Base-by-base conservation (phyloP, 2,888 invertebrate genomes). In the Drosophila hamatofila region DNA sequence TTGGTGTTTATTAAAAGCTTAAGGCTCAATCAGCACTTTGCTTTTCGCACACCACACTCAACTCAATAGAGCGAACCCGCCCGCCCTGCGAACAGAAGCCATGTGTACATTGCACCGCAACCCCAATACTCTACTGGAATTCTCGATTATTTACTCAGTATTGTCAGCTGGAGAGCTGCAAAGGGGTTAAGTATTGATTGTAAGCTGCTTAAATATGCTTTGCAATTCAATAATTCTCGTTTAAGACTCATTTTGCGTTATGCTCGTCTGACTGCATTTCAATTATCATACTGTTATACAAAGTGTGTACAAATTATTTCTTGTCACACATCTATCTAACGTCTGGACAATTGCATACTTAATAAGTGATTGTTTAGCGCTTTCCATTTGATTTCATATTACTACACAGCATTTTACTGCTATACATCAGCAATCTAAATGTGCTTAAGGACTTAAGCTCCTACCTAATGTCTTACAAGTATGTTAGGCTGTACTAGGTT, bases 1-100 rank as follows among this genome's bases (percentile, higher is more conserved):
- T 64, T 61, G 44, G 48, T 77, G 73, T 77, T 77, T 78, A 77
- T 77, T 77, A 72, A 77, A 66, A 77, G 77, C 77, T 77, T 72
- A 69, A 61, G 69, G 75, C 71, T 69, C 65, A 66, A 71, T 75
- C 75, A 66, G 39, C 58, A 75, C 39, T 70, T 61, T 54, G 52
- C 49, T 30, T 21, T 21, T 30, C 30, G 52, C 64, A 52, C 60
- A 39, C 30, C 30, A n/a, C 59, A 48, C 39, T n/a, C 41, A 21
- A 35, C 56, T 7, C 35, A 14, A 16, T 14, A 35, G 14, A 2
- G 35, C 14, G 35, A 35, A 5, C 35, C 14, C 14, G 6, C 9
- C 49, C 30, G 9, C 8, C 37, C 37, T 12, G 27, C 5, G n/a
- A 6, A 27, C 33, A 52, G 5, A 37, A 16, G 16, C 21, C 35